A percentile compares a stretch with the other conserved stretches of the same genome.
phyloP scores from a whole-genome alignment of 2,888 invertebrate species.

The Chelonus formosanus region DNA sequence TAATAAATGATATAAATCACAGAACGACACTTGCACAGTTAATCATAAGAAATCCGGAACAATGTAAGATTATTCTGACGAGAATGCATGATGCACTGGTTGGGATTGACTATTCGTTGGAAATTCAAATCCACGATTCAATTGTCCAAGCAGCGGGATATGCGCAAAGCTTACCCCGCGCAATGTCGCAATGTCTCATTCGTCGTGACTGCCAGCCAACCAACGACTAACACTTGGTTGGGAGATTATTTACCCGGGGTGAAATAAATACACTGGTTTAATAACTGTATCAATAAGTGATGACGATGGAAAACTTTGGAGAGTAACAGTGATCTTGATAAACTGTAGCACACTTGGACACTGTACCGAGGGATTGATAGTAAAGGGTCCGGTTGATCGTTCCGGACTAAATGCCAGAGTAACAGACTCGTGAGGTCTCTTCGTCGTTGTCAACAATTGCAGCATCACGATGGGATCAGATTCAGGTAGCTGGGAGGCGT shows the following conservation, averaged over 20 bases:
- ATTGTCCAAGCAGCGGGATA: slow-evolving; percentile 2
- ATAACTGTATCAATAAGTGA: neutral
- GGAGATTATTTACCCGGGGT: slow-evolving; percentile 30
- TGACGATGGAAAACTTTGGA: too few relatives aligned
- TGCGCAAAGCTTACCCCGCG: slow-evolving; percentile 34
- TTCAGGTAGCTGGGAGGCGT: slow-evolving; percentile 44
- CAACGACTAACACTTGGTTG: slow-evolving; percentile 31
- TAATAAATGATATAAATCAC: neutral
- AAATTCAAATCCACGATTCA: slow-evolving; percentile 1
- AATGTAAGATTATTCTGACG: neutral
- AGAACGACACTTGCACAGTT: neutral
- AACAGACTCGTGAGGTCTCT: slow-evolving; percentile 26
- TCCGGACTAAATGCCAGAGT: slow-evolving; percentile 2
- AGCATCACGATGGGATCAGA: slow-evolving; percentile 54
- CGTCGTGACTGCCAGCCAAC: slow-evolving; percentile 40
- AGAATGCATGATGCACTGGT: neutral
- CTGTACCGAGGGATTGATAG: too few relatives aligned
- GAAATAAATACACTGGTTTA: neutral
- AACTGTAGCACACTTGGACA: too few relatives aligned
- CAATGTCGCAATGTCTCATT: slow-evolving; percentile 39
- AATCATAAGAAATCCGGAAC: too few relatives aligned
- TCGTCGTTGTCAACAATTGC: slow-evolving; percentile 60
- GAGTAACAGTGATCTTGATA: too few relatives aligned
- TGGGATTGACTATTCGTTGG: slow-evolving; percentile 1
- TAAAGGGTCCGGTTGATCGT: neutral